phyloP scores from a whole-genome alignment of 1,140 invertebrate genomes.

The Zaprionus taronus region DNA sequence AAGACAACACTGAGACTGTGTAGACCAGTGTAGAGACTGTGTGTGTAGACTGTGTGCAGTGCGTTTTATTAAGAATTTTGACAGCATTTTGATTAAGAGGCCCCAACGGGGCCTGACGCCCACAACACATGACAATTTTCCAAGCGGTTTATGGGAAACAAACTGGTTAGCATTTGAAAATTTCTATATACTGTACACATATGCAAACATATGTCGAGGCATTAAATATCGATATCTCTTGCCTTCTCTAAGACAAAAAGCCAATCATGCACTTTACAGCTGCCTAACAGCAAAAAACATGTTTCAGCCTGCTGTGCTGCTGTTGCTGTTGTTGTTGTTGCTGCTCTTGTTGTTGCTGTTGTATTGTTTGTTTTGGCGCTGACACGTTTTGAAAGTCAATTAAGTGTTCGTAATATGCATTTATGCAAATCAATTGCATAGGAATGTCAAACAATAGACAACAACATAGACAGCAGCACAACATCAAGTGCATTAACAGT shows the following conservation, averaged over 20 bases:
- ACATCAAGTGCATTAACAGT: constrained; percentile 7
- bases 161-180: constrained; percentile 54
- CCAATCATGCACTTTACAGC: constrained; percentile 65
- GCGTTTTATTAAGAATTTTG: constrained; percentile 78
- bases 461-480: constrained; percentile 13
- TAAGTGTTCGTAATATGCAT: constrained; percentile 75
- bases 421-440: constrained; percentile 60
- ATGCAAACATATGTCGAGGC: constrained; percentile 5
- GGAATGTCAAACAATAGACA: constrained; percentile 34
- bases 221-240: constrained; percentile 9
- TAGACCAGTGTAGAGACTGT: background rate
- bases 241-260: constrained; percentile 24
- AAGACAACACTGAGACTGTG: constrained; percentile 25
- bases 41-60: background rate
- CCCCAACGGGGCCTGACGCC: constrained; percentile 28
- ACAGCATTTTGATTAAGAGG: constrained; percentile 77
- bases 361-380: constrained; percentile 35
- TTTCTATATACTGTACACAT: background rate
- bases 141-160: constrained; percentile 31
- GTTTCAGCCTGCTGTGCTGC: constrained; percentile 21
- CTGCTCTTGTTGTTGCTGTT: constrained; percentile 29
- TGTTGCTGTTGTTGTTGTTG: constrained; percentile 30
- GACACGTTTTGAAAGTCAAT: constrained; percentile 78
- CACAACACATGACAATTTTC: constrained; percentile 30
- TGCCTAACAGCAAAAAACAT: constrained; percentile 60